Conservation (phyloP, 1,140 invertebrate species). For the Gerris buenoi region DNA sequence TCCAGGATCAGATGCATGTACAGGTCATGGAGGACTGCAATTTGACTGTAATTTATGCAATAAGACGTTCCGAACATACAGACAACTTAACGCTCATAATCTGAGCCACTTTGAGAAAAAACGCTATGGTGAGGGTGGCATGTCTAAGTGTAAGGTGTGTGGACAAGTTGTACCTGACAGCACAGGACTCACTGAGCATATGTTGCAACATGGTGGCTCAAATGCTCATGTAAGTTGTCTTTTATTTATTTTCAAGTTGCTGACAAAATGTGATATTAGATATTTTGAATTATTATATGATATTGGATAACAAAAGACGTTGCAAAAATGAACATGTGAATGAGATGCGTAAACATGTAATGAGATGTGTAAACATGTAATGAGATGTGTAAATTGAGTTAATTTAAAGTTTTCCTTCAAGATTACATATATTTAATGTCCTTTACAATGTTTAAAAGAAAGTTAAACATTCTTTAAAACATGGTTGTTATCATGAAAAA, state of each 20-base stretch:
- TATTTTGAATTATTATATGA: too few relatives aligned
- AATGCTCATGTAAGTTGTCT: neutral
- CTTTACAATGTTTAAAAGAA: too few relatives aligned
- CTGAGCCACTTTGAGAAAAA: constrained; percentile 12
- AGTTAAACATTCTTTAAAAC: too few relatives aligned
- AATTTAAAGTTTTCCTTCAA: too few relatives aligned
- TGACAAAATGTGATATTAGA: too few relatives aligned
- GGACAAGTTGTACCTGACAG: neutral
- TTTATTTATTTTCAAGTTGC: neutral
- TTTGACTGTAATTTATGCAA: constrained; percentile 11
- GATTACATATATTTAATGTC: too few relatives aligned
- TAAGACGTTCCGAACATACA: constrained; percentile 12
- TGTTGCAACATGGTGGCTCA: neutral
- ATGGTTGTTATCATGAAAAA: too few relatives aligned
- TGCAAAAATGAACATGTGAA: too few relatives aligned
- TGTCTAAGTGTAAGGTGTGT: constrained; percentile 4
- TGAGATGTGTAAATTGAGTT: too few relatives aligned
- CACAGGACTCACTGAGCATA: constrained; percentile 5
- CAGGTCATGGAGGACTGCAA: neutral
- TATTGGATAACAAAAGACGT: too few relatives aligned
- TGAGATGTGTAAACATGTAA: too few relatives aligned
- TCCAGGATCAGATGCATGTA: constrained; percentile 7
- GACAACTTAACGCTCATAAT: constrained; percentile 13
- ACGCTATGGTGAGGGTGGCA: neutral
- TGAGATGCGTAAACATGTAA: too few relatives aligned